Base-by-base conservation (phyloP, 2,797 vertebrate genomes). In the Apogon hyalosoma region DNA sequence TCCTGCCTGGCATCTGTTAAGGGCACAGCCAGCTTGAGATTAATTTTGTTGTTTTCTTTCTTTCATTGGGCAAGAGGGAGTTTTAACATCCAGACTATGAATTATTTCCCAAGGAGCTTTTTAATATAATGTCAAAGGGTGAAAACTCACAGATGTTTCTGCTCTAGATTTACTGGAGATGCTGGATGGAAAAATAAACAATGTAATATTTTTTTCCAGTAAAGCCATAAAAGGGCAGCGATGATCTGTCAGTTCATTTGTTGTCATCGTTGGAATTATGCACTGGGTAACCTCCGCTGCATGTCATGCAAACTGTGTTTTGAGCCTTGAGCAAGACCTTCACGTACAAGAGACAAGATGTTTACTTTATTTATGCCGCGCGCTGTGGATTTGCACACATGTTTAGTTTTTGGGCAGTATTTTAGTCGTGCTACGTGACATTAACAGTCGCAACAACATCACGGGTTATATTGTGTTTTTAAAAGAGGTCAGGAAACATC, bases 161-260 rank as follows among this genome's bases (percentile, higher is more conserved):
- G 71, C 74, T 73, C 61, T 59, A 73, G 75, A 80, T 82, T 66
- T 66, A 57, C 56, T 83, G 41, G 81, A 88, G 77, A 84, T 86
- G 72, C 53, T 53, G 58, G 72, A 83, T 84, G 85, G 88, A 90
- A 90, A 90, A 92, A 88, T 75, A 89, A 91, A 89, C 85, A 85
- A 42, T 60, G 63, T 62, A 14, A 69, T 82, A 38, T 21, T 63
- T 49, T 69, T 74, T 55, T 73, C 59, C 75, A 80, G 36, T 47
- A 61, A 63, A 67, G 51, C 73, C 79, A 57, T 78, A 69, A 80
- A 86, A 83, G 68, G 63, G 18, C 65, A 75, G 61, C 31, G 40
- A 59, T 69, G 60, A 77, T 75, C 47, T 42, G 46, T 79, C 75
- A 50, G 54, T 75, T 77, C 59, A 61, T 82, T 86, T 73, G 60